Evolutionary conservation across 2,113 vertebrate species (phyloP), one percentile per base, ranked within the genome.

Genomic region (Gopherus flavomarginatus): DNA sequence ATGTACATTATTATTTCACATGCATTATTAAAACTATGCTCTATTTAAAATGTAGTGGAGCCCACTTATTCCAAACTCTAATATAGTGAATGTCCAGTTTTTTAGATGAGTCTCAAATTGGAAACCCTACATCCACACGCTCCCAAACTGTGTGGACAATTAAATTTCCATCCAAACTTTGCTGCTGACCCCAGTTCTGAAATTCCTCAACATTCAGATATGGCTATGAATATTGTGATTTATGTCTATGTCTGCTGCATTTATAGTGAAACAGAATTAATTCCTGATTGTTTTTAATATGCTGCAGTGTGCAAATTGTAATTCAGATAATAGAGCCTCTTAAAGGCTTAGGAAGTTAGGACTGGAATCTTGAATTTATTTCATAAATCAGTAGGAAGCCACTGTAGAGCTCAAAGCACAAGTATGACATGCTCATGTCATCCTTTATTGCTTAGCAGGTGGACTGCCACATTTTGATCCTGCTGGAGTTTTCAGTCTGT

Each of bases 11-110:
- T 89, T 95, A 93, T 87, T 90, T 8, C 29, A 77, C 44, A 38
- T 86, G 2, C 10, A 90, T 95, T 90, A 93, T 90, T 95, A 86
- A 95, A 96, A 35, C 47, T 90, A 93, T 38, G 26, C 26, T 29
- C 80, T 93, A 94, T 94, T 77, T 77, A 3, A 95, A 92, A 89
- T 35, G 26, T 84, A 49, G 77, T 81, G 27, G 90, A 93, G 87
- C 2, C 27, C 78, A 50, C 24, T 85, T 21, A 93, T 44, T 62
- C 2, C 1, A 14, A 87, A 56, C n/a, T 89, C 88, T 54, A 92
- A 82, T 26, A 57, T 5, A 49, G 22, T 80, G 90, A 94, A 38
- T 22, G 47, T 87, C 88, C 90, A 35, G 82, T 85, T 81, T 85
- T 91, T 94, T n/a, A 90, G 87, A 94, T 86, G 47, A 86, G 6